Evolutionary conservation across 2,888 invertebrate species (phyloP), one percentile per base, ranked within the genome.

Genomic region (Cataglyphis albicans): DNA sequence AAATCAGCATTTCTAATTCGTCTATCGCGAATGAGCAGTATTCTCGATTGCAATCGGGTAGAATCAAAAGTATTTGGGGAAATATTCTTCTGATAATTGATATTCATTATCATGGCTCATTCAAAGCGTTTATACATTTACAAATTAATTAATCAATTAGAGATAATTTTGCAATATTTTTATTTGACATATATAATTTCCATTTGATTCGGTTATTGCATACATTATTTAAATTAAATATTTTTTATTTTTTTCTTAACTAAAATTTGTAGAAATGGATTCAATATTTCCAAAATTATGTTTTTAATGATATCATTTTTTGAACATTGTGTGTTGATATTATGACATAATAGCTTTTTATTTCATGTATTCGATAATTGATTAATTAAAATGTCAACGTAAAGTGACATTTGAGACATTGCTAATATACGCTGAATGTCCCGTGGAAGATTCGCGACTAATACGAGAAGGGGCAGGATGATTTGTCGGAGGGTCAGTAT

Each of bases 1-100:
- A 74, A 83, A 90, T 91, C 90, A 92, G 90, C 91, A 92, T 92
- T 92, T 92, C 90, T 93, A 92, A 93, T 92, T 90, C 90, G 88
- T 80, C 92, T 91, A 93, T 91, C 88, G 88, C 84, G 91, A 93
- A 74, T 52, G 61, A 61, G 38, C 63, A 61, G 35, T 74, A 81
- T 52, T 55, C 48, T 29, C 21, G 25, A 29, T 63, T 10, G 35
- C 57, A 12, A 9, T 32, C 12, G 29, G 57, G 32, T 44, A 21
- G 78, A 15, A n/a, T 10, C 15, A 59, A 12, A 18, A 7, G 18
- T n/a, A 15, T 35, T 18, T 41, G 21, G 57, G n/a, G 38, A 38
- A 9, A 67, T 57, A 21, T n/a, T 35, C 3, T n/a, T 35, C 1
- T 6, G 76, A 4, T n/a, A 21, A 44, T 18, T 12, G 21, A 48